Base-by-base conservation (phyloP, 1,140 invertebrate species). In the Chionoecetes opilio region DNA sequence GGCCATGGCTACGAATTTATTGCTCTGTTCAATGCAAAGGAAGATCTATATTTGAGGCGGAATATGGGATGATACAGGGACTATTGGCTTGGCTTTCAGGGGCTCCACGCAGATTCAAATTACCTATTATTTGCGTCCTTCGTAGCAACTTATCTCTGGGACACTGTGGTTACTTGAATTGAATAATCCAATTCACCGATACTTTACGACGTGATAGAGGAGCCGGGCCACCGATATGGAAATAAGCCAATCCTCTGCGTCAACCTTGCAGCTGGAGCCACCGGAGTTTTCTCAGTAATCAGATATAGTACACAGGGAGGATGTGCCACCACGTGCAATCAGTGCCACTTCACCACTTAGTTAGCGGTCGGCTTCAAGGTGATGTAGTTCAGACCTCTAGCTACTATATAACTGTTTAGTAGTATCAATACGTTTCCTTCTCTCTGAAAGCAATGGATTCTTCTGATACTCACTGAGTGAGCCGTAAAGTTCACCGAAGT, bases 91-190 rank as follows among this genome's bases (percentile, higher is more conserved):
- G n/a, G n/a, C n/a, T 75, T 5, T 6, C 63, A 26, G 63, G n/a
- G 26, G 63, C 63, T 75, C 63, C 63, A 26, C 21, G 6, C 63
- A 75, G 63, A 75, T 75, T 17, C 63, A 75, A 75, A 75, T 75
- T 17, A 75, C 63, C 63, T 75, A 26, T 26, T 75, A 75, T 75
- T 75, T n/a, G 21, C 21, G 8, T 75, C 21, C 26, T 21, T 21
- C 63, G 63, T 75, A 75, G 21, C n/a, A n/a, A n/a, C n/a, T 75
- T 75, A 26, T 21, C 63, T 75, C 63, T n/a, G 21, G n/a, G 63
- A 75, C 63, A 75, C n/a, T n/a, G 63, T 75, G 26, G n/a, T 75
- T 75, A 75, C n/a, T 75, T 75, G n/a, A 75, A 75, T 75, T 26
- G n/a, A 75, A 75, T 75, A 17, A 75, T n/a, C 21, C n/a, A 75